These are phyloP conservation scores for Sminthurides bifidus DNA, from an alignment of 1,140 invertebrate species.

Conservation along the genomic window DNA sequence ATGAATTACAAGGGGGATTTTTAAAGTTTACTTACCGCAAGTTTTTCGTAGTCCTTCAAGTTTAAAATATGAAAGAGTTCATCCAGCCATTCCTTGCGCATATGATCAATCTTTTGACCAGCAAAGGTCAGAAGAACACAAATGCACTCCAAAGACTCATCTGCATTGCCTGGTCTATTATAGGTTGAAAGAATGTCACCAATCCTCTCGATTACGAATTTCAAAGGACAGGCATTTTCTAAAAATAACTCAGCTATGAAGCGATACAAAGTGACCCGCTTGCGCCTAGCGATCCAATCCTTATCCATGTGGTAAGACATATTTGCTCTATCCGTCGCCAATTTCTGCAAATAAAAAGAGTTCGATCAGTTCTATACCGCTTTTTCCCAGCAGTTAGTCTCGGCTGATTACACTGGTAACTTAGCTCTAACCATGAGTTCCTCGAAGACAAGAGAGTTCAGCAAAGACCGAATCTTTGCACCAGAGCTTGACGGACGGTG, in stretches of 20 bases:
- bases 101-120: conserved; percentile 17
- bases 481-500: conserved; percentile 1
- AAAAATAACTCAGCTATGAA: conserved; percentile 26
- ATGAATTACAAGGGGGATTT: too few species aligned
- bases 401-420: not conserved
- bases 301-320: conserved; percentile 8
- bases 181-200: conserved; percentile 12
- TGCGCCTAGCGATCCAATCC: conserved; percentile 5
- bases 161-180: conserved; percentile 2
- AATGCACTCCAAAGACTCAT: conserved; percentile 21
- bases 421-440: conserved; percentile 8
- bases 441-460: conserved; percentile 17
- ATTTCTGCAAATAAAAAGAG: conserved; percentile 9
- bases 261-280: conserved; percentile 21
- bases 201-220: conserved; percentile 19
- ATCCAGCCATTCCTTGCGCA: conserved; percentile 17
- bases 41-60: conserved; percentile 6
- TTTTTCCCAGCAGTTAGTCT: not conserved
- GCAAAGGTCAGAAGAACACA: conserved; percentile 26
- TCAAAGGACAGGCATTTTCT: conserved; percentile 20
- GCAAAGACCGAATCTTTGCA: conserved; percentile 4
- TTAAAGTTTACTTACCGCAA: too few species aligned
- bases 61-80: conserved; percentile 14
- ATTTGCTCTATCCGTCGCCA: conserved; percentile 21
- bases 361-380: not conserved